Conservation (phyloP, 2,113 vertebrate species). For the Centropristis striata region DNA sequence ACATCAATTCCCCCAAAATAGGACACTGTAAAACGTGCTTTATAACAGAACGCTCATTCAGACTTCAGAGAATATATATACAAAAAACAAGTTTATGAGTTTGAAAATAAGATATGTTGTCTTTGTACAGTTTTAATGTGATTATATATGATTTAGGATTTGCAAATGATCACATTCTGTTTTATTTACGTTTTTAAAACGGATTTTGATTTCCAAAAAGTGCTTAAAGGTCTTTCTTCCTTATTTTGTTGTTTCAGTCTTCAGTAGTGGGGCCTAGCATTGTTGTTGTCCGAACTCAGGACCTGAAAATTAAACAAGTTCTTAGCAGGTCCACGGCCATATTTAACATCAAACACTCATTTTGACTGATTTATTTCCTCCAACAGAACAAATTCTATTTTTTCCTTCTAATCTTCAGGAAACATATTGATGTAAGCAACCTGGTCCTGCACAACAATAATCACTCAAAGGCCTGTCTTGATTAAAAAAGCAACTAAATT, state of each 20-base stretch:
- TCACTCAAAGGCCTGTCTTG: slow-evolving; percentile 78
- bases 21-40: too few relatives aligned
- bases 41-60: too few relatives aligned
- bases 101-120: too few relatives aligned
- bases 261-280: not conserved
- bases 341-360: slow-evolving; percentile 26
- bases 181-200: too few relatives aligned
- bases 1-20: too few relatives aligned
- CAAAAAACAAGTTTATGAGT: too few relatives aligned
- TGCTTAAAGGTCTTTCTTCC: not conserved
- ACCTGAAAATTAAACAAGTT: not conserved
- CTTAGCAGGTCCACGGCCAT: not conserved
- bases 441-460: slow-evolving; percentile 75
- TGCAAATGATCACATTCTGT: too few relatives aligned
- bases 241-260: not conserved
- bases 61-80: too few relatives aligned
- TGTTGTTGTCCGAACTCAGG: not conserved
- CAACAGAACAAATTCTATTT: slow-evolving; percentile 28
- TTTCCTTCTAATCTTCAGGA: slow-evolving; percentile 80
- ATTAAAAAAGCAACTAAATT: slow-evolving; percentile 86
- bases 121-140: too few relatives aligned
- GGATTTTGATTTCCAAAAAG: too few relatives aligned
- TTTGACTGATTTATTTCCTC: slow-evolving; percentile 59
- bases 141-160: too few relatives aligned
- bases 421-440: slow-evolving; percentile 85